Conservation (phyloP, 2,797 vertebrate species). For the Mus minutoides region DNA sequence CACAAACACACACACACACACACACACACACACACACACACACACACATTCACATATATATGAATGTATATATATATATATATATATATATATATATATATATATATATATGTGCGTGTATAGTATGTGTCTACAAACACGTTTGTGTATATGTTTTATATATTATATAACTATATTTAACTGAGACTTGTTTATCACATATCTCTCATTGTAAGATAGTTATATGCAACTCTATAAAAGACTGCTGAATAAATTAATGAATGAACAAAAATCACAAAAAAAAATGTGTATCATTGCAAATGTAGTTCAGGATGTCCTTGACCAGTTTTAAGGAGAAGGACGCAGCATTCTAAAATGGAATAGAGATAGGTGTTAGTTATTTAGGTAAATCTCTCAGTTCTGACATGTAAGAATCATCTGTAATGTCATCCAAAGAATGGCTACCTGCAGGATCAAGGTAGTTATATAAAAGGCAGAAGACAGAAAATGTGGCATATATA, state of each 20-base stretch:
- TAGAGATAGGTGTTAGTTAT: not conserved
- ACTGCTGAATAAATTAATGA: not conserved
- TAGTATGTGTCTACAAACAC: not conserved
- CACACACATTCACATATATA: too few species aligned
- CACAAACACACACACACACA: too few species aligned
- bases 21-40: too few species aligned
- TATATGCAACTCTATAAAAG: not conserved
- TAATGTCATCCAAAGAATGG: not conserved
- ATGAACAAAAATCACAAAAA: not conserved
- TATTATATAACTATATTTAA: not conserved
- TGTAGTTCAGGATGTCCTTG: not conserved
- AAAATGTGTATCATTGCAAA: not conserved
- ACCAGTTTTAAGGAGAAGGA: not conserved
- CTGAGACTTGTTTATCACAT: not conserved
- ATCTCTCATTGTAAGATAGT: not conserved
- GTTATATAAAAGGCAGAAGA: not conserved
- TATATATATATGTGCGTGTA: too few species aligned
- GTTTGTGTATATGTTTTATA: not conserved
- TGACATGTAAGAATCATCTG: not conserved
- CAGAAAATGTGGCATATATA: not conserved
- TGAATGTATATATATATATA: too few species aligned
- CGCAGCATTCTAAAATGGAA: not conserved
- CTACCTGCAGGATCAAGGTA: not conserved
- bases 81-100: not conserved
- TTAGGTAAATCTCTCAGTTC: not conserved